A percentile compares a stretch with the other conserved stretches of the same genome.
These are phyloP conservation scores for Antitype chi DNA, from an alignment of 2,888 invertebrate species.

Conservation along the genomic window DNA sequence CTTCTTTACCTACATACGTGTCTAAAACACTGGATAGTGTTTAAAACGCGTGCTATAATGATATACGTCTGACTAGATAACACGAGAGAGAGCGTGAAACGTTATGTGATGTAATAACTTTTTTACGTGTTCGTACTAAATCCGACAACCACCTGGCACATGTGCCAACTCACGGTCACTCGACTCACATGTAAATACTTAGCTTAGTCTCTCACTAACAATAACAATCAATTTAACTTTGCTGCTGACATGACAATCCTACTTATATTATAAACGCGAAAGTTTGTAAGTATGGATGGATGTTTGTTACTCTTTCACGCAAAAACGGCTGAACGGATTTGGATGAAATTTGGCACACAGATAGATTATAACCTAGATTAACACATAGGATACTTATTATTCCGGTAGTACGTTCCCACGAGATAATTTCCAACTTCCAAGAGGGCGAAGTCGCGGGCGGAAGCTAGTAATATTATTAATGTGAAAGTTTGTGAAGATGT, in stretches of 20 bases:
- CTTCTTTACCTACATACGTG: constrained; percentile 24
- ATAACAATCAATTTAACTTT: constrained; percentile 19
- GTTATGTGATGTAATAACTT: constrained; percentile 74
- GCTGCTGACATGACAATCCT: neutral
- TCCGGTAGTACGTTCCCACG: too few species aligned
- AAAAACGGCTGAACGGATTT: too few species aligned
- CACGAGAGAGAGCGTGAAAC: constrained; percentile 70
- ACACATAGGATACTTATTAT: too few species aligned
- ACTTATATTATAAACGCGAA: too few species aligned
- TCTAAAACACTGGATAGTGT: constrained; percentile 42
- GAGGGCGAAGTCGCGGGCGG: too few species aligned
- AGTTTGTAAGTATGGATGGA: too few species aligned
- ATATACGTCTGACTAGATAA: constrained; percentile 64
- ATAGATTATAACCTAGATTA: too few species aligned
- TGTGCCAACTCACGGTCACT: constrained; percentile 61
- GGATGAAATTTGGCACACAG: too few species aligned
- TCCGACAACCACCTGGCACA: constrained; percentile 60
- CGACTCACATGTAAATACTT: constrained; percentile 57
- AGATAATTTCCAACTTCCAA: too few species aligned
- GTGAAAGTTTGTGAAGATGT: too few species aligned
- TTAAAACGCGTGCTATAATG: constrained; percentile 46
- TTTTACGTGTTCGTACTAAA: constrained; percentile 72
- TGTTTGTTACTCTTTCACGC: too few species aligned
- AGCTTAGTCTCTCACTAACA: constrained; percentile 65
- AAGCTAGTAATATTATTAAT: too few species aligned